Base-by-base conservation (phyloP, 2,888 invertebrate species). In the Drosophila cognata region DNA sequence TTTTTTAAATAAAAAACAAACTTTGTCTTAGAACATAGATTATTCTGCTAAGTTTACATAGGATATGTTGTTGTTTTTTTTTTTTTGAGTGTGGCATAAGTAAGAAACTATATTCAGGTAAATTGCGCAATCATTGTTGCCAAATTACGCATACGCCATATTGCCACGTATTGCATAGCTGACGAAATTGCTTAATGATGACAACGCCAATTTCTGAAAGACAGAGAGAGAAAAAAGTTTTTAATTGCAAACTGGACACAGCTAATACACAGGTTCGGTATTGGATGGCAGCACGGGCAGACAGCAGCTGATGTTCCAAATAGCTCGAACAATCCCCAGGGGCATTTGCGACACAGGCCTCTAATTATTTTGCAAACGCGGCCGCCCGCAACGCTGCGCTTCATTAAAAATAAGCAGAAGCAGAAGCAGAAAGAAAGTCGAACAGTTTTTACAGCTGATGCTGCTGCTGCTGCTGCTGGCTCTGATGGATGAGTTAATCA, bases 401-500 rank as follows among this genome's bases (percentile, higher is more conserved):
- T 83, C 89, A 83, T 88, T 83, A 82, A 82, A 83, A 88, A 46
- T 33, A 33, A 38, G 53, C 28, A 16, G 13, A 41, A 38, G 68
- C 28, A 16, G 18, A 51, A 70, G 38, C 48, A 21, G 33, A 28
- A 36, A 33, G 21, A 63, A 29, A 65, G 55, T 55, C n/a, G 57
- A 28, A 28, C 31, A 38, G 52, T 63, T 62, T 78, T 74, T 61
- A 41, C 65, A 48, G 43, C 29, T 70, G 51, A n/a, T 13, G 28
- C 16, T 3, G 16, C 58, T 38, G 59, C 43, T 25, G 51, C 28
- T 38, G 50, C 28, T 33, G 48, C 55, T 53, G 60, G 52, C 31
- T 46, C 78, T 85, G 90, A 85, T 78, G 89, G 73, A 85, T 85
- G 90, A 86, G 88, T 88, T 85, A 85, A 85, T 85, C 90, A 85